A percentile compares a stretch with the other conserved stretches of the same genome.
These are phyloP conservation scores for Nemopilema nomurai DNA, from an alignment of 30 jellyfish, hydroid and myxozoan species.

Conservation along the genomic window DNA sequence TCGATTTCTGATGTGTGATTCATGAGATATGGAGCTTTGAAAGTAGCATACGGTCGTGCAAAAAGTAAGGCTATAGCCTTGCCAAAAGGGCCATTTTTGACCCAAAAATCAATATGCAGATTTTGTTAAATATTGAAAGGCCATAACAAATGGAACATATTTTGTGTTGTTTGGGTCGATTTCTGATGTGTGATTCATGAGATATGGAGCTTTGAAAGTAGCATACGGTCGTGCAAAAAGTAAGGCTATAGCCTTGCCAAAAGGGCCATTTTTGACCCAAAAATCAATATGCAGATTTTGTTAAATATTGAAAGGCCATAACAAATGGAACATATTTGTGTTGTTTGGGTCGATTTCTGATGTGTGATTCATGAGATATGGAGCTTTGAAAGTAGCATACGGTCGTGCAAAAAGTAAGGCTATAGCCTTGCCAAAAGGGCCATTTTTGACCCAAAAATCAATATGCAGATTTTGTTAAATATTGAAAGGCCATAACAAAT, in stretches of 20 bases:
- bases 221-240: background rate
- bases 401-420: background rate
- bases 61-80: background rate
- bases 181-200: too few species aligned
- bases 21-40: too few species aligned
- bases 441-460: too few species aligned
- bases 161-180: too few species aligned
- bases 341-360: too few species aligned
- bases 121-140: background rate
- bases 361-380: background rate
- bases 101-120: too few species aligned
- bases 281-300: too few species aligned
- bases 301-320: background rate
- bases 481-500: background rate
- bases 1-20: too few species aligned
- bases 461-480: background rate
- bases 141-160: background rate
- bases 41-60: too few species aligned
- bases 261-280: background rate
- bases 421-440: background rate
- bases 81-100: background rate
- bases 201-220: too few species aligned
- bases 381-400: too few species aligned
- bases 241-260: background rate
- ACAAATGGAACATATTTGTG: background rate